Evolutionary conservation across 2,113 vertebrate genomes (phyloP), one percentile per base, ranked within the genome.

Genomic region (Orientallactaga bullata): DNA sequence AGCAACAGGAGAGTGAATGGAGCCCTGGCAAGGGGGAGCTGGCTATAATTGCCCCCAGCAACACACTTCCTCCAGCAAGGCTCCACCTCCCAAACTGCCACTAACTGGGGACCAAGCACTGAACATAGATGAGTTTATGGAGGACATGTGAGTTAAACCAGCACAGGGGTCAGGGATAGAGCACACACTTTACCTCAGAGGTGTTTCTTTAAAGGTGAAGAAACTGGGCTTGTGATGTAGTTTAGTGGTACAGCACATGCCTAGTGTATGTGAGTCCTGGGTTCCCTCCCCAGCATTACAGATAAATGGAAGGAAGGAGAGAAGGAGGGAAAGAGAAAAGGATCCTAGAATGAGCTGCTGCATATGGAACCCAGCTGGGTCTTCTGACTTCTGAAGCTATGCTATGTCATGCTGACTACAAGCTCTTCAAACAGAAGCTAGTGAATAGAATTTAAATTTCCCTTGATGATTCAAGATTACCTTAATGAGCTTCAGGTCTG

Each of bases 381-480:
- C 86, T 84, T 61, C 73, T 47, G 32, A 86, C n/a, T 84, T 63
- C 4, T 0, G 24, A 65, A 55, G 88, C 42, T 66, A 23, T 32
- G 2, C 21, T 3, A 1, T 39, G 63, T 89, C 61, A 6, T 2
- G 16, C 51, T 32, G 42, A 66, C 39, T 10, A 2, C 20, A 16
- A n/a, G 51, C 66, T 89, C 61, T 84, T 66, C 69, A 79, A 93
- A 87, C 26, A 61, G 74, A 89, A 73, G 74, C 9, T 47, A 9
- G 51, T 26, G 23, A 79, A 24, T 10, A 88, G 58, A 84, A 93
- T 28, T 66, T 35, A 32, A 58, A 69, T n/a, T 76, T 76, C 42
- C 35, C 39, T 37, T 55, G 15, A 58, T 66, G 58, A 79, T 72
- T 71, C 69, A 85, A 68, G n/a, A 69, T 78, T 37, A 51, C 66